Base-by-base conservation (phyloP, 2,113 vertebrate species). In the Paratilapia polleni region DNA sequence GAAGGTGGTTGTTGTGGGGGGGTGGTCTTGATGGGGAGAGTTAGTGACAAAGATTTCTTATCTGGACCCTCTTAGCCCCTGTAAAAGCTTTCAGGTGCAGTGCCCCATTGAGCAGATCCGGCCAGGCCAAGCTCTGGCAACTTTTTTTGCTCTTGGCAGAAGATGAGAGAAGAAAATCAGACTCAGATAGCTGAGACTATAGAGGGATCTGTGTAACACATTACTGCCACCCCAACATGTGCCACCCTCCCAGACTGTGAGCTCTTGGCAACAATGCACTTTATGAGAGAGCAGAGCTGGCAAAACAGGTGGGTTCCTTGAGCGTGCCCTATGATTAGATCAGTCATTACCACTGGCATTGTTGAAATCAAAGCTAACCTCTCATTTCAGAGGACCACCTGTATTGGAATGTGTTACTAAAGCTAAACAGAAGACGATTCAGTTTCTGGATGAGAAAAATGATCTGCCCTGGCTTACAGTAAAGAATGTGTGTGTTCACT, bases 51-150 rank as follows among this genome's bases (percentile, higher is more conserved):
- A 78, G 76, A 63, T 80, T 36, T 88, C 92, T 93, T 92, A 94
- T 94, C 93, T 90, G 87, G 82, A 86, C 85, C 66, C 80, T 90
- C 77, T 90, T 61, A 84, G 89, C 54, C 52, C 52, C 77, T 43
- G 73, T 94, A 93, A 95, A 91, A 94, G 90, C 92, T 94, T 91
- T 91, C 93, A 95, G 91, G 92, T 95, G 91, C 87, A 31, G 83
- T 17, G 59, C 61, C 84, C 86, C 83, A 83, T 88, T 20, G 88
- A 87, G 89, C 77, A 14, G 84, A 92, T 90, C 83, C 17, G 43
- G 58, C 81, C 36, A 24, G 73, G 77, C 80, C 66, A 13, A 87
- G 87, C 56, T 77, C 20, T 3, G 49, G 74, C 59, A 47, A 9
- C 47, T 64, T 78, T 78, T 57, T 78, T 28, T 61, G 26, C 80